A percentile compares a stretch with the other conserved stretches of the same genome.
Conservation (phyloP, 2,113 vertebrate genomes). For the Petroica traversi region DNA sequence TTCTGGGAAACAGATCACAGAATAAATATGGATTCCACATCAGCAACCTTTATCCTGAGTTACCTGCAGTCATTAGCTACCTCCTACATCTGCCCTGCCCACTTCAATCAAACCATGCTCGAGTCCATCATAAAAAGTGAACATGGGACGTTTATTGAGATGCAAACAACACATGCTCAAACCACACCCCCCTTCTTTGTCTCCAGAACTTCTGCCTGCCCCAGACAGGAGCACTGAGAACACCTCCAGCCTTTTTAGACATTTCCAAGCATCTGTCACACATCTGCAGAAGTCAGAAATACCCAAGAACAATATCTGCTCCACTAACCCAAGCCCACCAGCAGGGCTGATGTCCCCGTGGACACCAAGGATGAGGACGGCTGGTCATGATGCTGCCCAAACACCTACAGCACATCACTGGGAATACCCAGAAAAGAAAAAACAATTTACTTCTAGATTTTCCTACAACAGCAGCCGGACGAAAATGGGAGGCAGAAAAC, state of each 20-base stretch:
- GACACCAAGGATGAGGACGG: neutral
- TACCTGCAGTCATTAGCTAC: neutral
- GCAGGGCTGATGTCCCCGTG: neutral
- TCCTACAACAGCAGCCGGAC: neutral
- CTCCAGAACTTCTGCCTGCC: neutral
- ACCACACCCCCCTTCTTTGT: neutral
- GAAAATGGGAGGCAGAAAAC: neutral
- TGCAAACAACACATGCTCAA: neutral
- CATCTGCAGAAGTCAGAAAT: neutral
- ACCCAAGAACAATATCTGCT: neutral
- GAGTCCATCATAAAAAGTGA: neutral
- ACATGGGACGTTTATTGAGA: neutral
- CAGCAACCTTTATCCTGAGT: neutral
- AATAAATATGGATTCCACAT: neutral
- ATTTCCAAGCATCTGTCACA: neutral
- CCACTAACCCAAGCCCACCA: neutral
- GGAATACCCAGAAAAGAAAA: neutral
- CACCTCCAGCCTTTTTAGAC: neutral
- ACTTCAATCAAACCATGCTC: neutral
- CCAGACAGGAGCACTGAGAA: neutral
- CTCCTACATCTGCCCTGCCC: neutral
- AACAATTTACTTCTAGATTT: neutral
- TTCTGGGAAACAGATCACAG: neutral
- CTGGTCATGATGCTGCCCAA: accelerated
- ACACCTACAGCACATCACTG: neutral